phyloP scores from a whole-genome alignment of 37 sponge, comb jelly and placozoan genomes.

The Amphimedon queenslandica region DNA sequence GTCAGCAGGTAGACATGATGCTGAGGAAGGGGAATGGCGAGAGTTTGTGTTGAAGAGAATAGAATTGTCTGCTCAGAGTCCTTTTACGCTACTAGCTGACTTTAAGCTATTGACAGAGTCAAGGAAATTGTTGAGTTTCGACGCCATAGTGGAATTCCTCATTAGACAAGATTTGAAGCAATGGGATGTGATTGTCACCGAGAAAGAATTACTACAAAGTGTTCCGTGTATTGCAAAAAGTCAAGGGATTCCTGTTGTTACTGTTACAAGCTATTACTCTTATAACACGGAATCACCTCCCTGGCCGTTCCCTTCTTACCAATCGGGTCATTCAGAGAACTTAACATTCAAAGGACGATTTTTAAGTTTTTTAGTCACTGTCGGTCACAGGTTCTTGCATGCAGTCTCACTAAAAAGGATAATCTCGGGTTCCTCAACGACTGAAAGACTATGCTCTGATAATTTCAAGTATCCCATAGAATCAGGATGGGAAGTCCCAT shows the following conservation, averaged over 20 bases:
- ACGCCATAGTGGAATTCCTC: neutral
- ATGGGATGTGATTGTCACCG: neutral
- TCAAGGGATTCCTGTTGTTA: neutral
- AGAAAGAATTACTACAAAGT: neutral
- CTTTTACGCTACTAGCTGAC: neutral
- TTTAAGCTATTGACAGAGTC: neutral
- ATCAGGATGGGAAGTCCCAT: too few species aligned
- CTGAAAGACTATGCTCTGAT: neutral
- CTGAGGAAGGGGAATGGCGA: neutral
- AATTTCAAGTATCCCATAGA: conserved; percentile 1
- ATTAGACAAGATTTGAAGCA: neutral
- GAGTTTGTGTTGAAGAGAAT: neutral
- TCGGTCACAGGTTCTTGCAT: too few species aligned
- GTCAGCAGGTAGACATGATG: neutral
- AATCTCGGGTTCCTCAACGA: neutral
- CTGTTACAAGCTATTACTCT: neutral
- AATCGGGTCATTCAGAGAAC: neutral
- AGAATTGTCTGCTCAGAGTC: neutral
- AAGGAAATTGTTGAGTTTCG: too few species aligned
- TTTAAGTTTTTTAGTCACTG: neutral
- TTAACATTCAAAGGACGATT: neutral
- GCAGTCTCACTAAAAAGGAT: neutral
- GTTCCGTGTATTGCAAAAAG: neutral
- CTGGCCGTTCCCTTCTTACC: neutral
- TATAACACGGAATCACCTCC: neutral